Evolutionary conservation across 2,888 invertebrate genomes (phyloP).

Genomic region (Eristalis intricaria): DNA sequence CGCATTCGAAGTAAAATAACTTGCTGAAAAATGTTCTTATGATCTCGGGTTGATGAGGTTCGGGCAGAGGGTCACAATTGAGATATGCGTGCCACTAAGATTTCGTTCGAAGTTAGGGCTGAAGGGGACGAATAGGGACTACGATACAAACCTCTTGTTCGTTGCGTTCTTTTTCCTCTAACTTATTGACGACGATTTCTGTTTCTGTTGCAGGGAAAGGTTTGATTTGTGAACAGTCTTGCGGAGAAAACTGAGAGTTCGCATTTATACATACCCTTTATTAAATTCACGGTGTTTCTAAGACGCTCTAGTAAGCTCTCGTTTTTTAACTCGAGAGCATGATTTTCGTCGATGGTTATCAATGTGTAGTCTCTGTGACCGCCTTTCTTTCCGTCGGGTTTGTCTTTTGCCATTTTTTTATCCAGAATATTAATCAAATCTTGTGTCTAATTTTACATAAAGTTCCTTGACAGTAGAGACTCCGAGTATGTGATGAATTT

Average conservation of each 20-base stretch:
- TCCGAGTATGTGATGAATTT: too few relatives aligned
- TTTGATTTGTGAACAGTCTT: neutral
- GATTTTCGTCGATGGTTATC: neutral
- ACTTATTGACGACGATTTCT: neutral
- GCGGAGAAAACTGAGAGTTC: neutral
- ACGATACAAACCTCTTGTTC: neutral
- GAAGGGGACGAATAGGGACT: neutral
- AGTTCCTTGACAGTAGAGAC: too few relatives aligned
- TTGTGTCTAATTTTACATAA: too few relatives aligned
- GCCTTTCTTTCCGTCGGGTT: neutral
- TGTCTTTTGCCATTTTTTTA: neutral
- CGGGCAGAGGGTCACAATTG: slow-evolving; percentile 76
- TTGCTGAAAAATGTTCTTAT: slow-evolving; percentile 75
- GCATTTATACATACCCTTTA: neutral
- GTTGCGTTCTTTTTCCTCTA: neutral
- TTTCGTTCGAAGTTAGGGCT: neutral
- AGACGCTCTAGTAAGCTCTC: neutral
- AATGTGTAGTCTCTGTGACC: neutral
- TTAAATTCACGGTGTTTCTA: neutral
- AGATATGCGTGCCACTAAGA: slow-evolving; percentile 76
- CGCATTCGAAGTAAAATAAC: slow-evolving; percentile 72
- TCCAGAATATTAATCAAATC: too few relatives aligned
- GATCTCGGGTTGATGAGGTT: slow-evolving; percentile 74
- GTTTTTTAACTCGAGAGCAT: neutral
- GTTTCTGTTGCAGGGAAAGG: neutral